Conservation (phyloP, 2,113 vertebrate species). For the Clarias magur region DNA sequence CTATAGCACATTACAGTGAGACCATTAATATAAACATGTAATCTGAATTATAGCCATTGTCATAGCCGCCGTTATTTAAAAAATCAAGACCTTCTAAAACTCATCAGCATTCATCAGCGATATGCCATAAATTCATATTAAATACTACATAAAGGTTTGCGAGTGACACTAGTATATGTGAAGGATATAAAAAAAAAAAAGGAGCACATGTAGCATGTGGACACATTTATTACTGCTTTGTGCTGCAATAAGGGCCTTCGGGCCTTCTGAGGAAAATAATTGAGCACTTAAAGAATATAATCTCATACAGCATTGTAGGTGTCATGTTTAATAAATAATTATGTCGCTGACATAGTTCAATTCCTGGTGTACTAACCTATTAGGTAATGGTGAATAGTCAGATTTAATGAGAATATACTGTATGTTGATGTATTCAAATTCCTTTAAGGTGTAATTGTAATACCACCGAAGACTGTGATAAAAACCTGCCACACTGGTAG, state of each 20-base stretch:
- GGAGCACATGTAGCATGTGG: background rate
- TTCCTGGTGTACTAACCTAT: background rate
- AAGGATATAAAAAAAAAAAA: background rate
- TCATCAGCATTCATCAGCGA: background rate
- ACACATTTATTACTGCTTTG: conserved; percentile 9
- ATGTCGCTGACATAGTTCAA: background rate
- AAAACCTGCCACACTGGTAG: background rate
- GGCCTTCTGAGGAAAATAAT: conserved; percentile 7
- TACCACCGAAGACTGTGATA: background rate
- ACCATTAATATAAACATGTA: background rate
- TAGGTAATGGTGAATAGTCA: background rate
- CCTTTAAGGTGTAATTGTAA: conserved; percentile 15
- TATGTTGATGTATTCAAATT: background rate
- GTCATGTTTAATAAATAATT: conserved; percentile 4
- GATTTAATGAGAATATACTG: background rate
- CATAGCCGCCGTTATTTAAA: background rate
- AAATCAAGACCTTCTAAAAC: background rate
- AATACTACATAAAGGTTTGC: background rate
- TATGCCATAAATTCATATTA: background rate
- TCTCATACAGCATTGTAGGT: background rate
- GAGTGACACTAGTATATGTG: background rate
- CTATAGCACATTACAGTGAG: background rate
- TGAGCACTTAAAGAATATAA: conserved; percentile 11
- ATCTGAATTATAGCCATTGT: background rate
- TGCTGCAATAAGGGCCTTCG: background rate